Conservation (phyloP, 2,797 vertebrate species). For the Bovichtus diacanthus region DNA sequence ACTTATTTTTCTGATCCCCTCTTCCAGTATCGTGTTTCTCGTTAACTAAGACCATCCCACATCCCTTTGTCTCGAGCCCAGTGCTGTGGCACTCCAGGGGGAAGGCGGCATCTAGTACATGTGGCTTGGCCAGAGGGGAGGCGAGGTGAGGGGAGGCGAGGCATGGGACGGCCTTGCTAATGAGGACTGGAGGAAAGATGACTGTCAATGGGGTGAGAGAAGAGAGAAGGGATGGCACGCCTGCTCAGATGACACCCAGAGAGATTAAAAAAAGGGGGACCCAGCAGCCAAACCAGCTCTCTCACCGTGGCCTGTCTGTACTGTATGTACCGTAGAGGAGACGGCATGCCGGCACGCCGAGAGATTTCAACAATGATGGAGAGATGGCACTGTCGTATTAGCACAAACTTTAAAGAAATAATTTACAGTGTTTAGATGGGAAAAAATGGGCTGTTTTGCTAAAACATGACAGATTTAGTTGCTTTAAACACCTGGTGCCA, state of each 20-base stretch:
- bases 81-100: conserved; percentile 51
- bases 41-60: conserved; percentile 70
- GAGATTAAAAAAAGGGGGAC: conserved; percentile 12
- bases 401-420: conserved; percentile 37
- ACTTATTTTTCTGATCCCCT: conserved; percentile 79
- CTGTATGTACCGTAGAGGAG: conserved; percentile 53
- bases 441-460: conserved; percentile 42
- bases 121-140: conserved; percentile 39
- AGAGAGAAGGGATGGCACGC: conserved; percentile 33
- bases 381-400: conserved; percentile 42
- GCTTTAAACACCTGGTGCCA: conserved; percentile 59
- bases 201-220: conserved; percentile 35
- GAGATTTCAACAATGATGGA: conserved; percentile 42
- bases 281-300: conserved; percentile 31
- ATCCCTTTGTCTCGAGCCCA: conserved; percentile 59
- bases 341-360: conserved; percentile 57
- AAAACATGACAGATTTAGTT: conserved; percentile 72
- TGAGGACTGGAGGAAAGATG: conserved; percentile 37
- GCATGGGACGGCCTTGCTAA: conserved; percentile 38
- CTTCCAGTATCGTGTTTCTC: conserved; percentile 76
- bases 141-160: conserved; percentile 32
- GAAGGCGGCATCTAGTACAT: conserved; percentile 45
- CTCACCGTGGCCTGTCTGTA: conserved; percentile 48
- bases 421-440: conserved; percentile 54
- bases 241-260: conserved; percentile 47